These are phyloP conservation scores for Lophius americanus DNA, from an alignment of 2,797 vertebrate species.

Conservation along the genomic window DNA sequence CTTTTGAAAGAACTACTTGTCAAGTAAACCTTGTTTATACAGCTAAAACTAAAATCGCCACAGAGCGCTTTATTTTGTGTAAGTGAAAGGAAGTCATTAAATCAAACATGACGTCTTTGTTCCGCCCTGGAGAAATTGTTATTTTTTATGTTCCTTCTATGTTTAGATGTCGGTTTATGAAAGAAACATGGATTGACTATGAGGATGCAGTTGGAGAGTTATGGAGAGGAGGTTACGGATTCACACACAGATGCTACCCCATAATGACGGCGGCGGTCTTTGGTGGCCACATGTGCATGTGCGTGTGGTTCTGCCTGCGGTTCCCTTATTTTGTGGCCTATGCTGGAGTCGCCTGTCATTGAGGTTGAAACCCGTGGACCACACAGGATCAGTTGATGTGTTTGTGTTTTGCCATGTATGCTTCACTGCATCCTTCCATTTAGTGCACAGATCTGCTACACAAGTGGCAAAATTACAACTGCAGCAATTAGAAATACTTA, in stretches of 20 bases:
- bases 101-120: neutral
- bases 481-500: conserved; percentile 5
- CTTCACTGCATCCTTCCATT: neutral
- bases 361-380: conserved; percentile 44
- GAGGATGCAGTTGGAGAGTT: conserved; percentile 23
- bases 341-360: conserved; percentile 24
- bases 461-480: neutral
- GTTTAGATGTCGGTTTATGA: conserved; percentile 26
- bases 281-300: conserved; percentile 21
- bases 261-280: conserved; percentile 58
- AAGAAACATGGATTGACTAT: conserved; percentile 20
- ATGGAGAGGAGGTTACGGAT: conserved; percentile 54
- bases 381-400: conserved; percentile 43
- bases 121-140: neutral
- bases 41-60: no score
- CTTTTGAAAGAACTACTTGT: neutral
- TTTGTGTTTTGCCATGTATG: conserved; percentile 1
- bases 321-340: conserved; percentile 18
- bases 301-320: conserved; percentile 12
- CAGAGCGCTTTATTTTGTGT: neutral
- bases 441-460: neutral
- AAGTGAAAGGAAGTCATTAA: conserved; percentile 13
- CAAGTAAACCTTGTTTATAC: no score
- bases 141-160: neutral
- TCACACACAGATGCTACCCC: conserved; percentile 62